Percentiles rank a stretch among this genome's conserved stretches.
phyloP scores from a whole-genome alignment of 2,113 vertebrate genomes.

The Larimichthys crocea region DNA sequence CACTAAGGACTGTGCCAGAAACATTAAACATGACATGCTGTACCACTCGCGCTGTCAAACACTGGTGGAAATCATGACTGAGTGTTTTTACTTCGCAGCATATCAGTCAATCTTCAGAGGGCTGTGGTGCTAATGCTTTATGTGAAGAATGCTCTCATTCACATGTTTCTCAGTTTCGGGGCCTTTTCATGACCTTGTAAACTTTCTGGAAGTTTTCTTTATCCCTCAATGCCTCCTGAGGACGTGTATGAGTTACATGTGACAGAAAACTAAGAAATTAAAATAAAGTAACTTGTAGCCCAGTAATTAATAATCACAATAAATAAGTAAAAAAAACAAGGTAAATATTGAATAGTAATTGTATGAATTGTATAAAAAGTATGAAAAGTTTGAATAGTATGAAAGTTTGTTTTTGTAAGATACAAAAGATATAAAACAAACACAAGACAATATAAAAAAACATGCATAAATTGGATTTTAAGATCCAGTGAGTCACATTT shows the following conservation, averaged over 20 bases:
- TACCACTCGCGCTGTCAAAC: slow-evolving; percentile 52
- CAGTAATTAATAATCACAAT: too few species aligned
- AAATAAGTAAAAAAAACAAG: too few species aligned
- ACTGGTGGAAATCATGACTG: slow-evolving; percentile 33
- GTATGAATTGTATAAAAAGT: too few species aligned
- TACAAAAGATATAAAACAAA: too few species aligned
- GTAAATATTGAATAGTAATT: background rate
- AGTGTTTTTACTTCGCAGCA: slow-evolving; percentile 37
- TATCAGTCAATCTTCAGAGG: background rate
- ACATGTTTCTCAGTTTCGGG: background rate
- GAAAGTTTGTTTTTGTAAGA: too few species aligned
- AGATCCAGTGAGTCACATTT: too few species aligned
- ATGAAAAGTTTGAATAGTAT: too few species aligned
- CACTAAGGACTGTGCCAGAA: slow-evolving; percentile 62
- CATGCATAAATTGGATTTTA: too few species aligned
- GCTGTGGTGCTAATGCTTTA: background rate
- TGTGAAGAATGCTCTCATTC: background rate
- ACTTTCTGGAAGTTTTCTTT: background rate
- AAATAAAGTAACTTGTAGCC: background rate
- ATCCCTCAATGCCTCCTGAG: background rate
- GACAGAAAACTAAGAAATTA: background rate
- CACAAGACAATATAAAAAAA: too few species aligned
- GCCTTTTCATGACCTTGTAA: background rate
- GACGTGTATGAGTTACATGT: background rate
- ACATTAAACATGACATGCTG: slow-evolving; percentile 63